These are phyloP conservation scores for Mya arenaria DNA, from an alignment of 1,140 invertebrate species.

Conservation along the genomic window DNA sequence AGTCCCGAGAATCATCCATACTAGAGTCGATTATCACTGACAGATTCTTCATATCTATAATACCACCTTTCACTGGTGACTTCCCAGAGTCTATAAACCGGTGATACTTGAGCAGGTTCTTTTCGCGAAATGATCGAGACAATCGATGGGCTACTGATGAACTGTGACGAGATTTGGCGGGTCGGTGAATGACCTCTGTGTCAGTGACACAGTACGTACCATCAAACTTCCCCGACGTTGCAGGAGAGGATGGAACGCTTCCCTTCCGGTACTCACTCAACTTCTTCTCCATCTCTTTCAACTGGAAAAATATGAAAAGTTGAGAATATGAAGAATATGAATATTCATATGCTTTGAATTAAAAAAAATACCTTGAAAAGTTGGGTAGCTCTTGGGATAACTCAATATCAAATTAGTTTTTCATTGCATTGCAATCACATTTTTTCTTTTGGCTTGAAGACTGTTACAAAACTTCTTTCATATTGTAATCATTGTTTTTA, in stretches of 20 bases:
- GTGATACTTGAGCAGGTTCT: constrained; percentile 56
- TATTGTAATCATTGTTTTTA: too few species aligned
- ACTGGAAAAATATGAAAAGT: constrained; percentile 69
- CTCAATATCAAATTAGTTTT: too few species aligned
- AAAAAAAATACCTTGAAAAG: too few species aligned
- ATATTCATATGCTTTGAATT: too few species aligned
- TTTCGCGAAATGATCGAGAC: constrained; percentile 65
- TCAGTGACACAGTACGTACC: constrained; percentile 68
- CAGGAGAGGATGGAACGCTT: constrained; percentile 49
- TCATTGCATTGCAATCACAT: too few species aligned
- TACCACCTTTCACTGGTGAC: not conserved
- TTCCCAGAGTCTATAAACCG: constrained; percentile 38
- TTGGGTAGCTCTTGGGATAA: too few species aligned
- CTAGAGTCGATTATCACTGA: constrained; percentile 26
- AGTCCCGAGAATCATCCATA: constrained; percentile 12
- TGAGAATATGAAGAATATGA: too few species aligned
- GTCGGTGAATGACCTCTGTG: constrained; percentile 41
- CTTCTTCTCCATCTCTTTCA: constrained; percentile 81
- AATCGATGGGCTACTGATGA: constrained; percentile 58
- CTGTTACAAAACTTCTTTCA: too few species aligned
- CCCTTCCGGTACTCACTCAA: constrained; percentile 69
- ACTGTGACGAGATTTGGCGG: constrained; percentile 34
- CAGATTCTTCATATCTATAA: constrained; percentile 26
- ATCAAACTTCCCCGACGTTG: constrained; percentile 56
- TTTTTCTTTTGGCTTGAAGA: too few species aligned